Conservation (phyloP, 2,797 vertebrate genomes). For the Yasuhikotakia modesta region DNA sequence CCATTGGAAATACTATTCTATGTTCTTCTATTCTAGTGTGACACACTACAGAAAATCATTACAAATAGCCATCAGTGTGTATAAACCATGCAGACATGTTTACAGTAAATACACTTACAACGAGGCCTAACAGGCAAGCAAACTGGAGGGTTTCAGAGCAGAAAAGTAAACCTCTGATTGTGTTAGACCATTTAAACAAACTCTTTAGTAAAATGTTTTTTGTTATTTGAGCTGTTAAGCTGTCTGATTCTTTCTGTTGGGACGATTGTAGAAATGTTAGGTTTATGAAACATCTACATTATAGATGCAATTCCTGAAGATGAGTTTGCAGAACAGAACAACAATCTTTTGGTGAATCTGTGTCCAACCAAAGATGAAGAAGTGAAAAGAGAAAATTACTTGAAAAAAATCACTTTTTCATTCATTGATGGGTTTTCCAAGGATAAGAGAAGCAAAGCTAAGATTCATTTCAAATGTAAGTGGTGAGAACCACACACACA, state of each 20-base stretch:
- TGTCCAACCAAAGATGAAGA: too few species aligned
- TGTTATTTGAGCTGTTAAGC: not conserved
- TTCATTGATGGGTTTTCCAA: not conserved
- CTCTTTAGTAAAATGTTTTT: not conserved
- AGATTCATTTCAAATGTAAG: not conserved
- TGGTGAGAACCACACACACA: not conserved
- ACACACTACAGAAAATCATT: not conserved
- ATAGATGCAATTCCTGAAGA: too few species aligned
- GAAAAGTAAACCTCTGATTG: not conserved
- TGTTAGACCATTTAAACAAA: not conserved
- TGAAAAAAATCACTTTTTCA: too few species aligned
- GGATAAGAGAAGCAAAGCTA: not conserved
- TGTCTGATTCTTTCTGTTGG: not conserved
- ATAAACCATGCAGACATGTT: not conserved
- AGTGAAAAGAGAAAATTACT: too few species aligned
- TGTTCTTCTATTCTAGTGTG: not conserved
- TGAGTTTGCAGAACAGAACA: not conserved
- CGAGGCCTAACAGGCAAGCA: not conserved
- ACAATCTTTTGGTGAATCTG: too few species aligned
- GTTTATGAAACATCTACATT: not conserved
- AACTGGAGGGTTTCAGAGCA: not conserved
- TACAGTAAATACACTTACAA: slow-evolving; percentile 7
- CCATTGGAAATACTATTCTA: not conserved
- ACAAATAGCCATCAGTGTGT: not conserved
- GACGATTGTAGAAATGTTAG: not conserved